These are phyloP conservation scores for Drosophila takahashii DNA, from an alignment of 1,140 invertebrate species.

Conservation along the genomic window DNA sequence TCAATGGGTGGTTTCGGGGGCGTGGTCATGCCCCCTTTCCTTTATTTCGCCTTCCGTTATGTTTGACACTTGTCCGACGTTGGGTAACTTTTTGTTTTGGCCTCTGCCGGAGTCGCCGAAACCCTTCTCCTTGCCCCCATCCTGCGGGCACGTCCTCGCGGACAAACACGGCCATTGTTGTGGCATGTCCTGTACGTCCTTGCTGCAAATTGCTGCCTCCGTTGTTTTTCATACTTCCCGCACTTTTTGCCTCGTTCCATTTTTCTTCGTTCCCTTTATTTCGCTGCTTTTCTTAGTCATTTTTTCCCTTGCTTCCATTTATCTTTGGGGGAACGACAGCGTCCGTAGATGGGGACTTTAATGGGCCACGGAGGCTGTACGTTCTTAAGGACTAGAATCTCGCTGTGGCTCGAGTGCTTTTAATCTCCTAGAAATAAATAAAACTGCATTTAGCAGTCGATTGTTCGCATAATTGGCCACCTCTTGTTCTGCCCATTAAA, in stretches of 20 bases:
- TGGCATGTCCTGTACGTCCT: constrained; percentile 70
- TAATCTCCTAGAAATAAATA: constrained; percentile 45
- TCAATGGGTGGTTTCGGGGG: background rate
- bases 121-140: constrained; percentile 2
- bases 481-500: constrained; percentile 43
- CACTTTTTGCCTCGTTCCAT: constrained; percentile 50
- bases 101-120: background rate
- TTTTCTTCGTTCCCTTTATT: constrained; percentile 36
- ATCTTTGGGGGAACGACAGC: constrained; percentile 29
- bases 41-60: constrained; percentile 42
- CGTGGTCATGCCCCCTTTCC: constrained; percentile 12
- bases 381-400: constrained; percentile 15
- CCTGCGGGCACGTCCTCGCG: constrained; percentile 49
- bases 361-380: constrained; percentile 2
- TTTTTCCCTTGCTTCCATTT: constrained; percentile 43
- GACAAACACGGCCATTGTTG: constrained; percentile 70
- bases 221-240: constrained; percentile 46
- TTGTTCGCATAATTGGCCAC: constrained; percentile 52
- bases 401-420: constrained; percentile 30
- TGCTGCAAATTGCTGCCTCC: constrained; percentile 65
- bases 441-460: constrained; percentile 68
- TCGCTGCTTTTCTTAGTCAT: constrained; percentile 16
- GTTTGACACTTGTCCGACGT: constrained; percentile 59
- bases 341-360: constrained; percentile 24
- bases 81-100: constrained; percentile 55